Conservation (phyloP, 2,888 invertebrate species). For the Amphipyra berbera region DNA sequence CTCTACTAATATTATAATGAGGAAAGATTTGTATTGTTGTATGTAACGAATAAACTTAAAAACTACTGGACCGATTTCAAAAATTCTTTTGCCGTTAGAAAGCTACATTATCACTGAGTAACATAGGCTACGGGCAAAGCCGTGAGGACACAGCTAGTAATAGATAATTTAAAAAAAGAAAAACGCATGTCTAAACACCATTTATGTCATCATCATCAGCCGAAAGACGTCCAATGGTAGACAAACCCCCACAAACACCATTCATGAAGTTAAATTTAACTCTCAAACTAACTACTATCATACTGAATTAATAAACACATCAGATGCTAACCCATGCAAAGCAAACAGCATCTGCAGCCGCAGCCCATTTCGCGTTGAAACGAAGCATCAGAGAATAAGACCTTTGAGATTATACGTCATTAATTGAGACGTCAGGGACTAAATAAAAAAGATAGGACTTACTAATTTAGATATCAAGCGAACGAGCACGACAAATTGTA, state of each 20-base stretch:
- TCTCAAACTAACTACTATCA: slow-evolving; percentile 28
- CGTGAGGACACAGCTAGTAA: no score
- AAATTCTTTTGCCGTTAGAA: no score
- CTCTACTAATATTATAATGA: no score
- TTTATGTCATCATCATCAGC: not conserved
- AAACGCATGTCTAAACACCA: no score
- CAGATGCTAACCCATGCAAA: slow-evolving; percentile 50
- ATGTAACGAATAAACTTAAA: no score
- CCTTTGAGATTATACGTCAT: slow-evolving; percentile 59
- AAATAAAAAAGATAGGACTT: slow-evolving; percentile 56
- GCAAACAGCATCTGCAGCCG: slow-evolving; percentile 37
- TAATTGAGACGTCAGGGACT: slow-evolving; percentile 57
- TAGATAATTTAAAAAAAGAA: no score
- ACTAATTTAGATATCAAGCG: slow-evolving; percentile 62
- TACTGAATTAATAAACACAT: slow-evolving; percentile 56
- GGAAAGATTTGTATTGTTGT: no score
- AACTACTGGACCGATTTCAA: no score
- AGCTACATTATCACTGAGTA: no score
- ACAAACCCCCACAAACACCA: not conserved
- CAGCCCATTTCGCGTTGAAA: slow-evolving; percentile 55
- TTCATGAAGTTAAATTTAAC: slow-evolving; percentile 15
- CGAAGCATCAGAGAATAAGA: slow-evolving; percentile 58
- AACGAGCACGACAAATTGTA: slow-evolving; percentile 59
- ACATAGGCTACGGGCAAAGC: no score
- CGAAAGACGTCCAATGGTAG: no score